These are phyloP conservation scores for Hydroisotoma schaefferi DNA, from an alignment of 2,888 invertebrate species.

Conservation along the genomic window DNA sequence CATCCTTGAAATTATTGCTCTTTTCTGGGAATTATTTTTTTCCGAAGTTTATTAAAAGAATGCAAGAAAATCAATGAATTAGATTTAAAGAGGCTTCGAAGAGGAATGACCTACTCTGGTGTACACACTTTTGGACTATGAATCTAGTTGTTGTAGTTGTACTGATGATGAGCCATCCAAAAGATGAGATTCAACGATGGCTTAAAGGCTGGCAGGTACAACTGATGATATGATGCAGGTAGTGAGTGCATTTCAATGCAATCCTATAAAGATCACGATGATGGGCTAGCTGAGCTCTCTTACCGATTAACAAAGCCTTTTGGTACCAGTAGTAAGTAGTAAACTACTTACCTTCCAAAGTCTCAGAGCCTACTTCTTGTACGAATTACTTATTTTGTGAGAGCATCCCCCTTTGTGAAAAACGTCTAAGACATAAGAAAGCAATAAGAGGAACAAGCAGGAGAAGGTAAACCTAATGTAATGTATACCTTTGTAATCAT, in stretches of 20 bases:
- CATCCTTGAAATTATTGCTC: too few relatives aligned
- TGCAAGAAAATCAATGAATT: not conserved
- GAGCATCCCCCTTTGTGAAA: not conserved
- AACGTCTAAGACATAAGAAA: not conserved
- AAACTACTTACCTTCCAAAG: too few relatives aligned
- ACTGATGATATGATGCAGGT: too few relatives aligned
- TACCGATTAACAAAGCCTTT: constrained; percentile 2
- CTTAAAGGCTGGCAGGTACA: not conserved
- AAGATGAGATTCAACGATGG: not conserved
- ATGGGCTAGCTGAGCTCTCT: too few relatives aligned
- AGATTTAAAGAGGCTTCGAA: not conserved
- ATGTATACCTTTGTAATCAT: constrained; percentile 4
- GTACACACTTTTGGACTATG: not conserved
- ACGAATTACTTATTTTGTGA: not conserved
- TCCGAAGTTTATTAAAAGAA: not conserved
- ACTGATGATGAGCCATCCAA: not conserved
- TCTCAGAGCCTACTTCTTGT: not conserved
- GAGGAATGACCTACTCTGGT: constrained; percentile 9
- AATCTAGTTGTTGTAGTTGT: not conserved
- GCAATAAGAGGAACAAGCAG: not conserved
- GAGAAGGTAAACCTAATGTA: not conserved
- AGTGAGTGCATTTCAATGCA: too few relatives aligned
- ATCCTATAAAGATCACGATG: too few relatives aligned
- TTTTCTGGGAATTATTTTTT: too few relatives aligned
- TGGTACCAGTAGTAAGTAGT: not conserved